phyloP scores from a whole-genome alignment of 2,797 vertebrate genomes.

The Rhadinocentrus ornatus region DNA sequence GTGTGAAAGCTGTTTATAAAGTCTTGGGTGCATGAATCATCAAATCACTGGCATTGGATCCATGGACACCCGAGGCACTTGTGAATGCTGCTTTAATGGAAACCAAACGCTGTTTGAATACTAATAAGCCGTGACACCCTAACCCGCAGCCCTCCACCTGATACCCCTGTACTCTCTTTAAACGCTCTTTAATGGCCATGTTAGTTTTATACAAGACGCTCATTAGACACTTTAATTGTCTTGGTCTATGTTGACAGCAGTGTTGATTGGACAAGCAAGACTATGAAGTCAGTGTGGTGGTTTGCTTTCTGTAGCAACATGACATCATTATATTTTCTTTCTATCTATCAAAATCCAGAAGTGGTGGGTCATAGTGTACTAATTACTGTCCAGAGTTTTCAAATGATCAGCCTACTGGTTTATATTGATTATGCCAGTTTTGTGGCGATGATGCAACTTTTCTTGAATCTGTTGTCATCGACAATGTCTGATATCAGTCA shows the following conservation, averaged over 20 bases:
- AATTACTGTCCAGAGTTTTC: conserved; percentile 58
- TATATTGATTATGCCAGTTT: conserved; percentile 61
- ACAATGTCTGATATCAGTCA: conserved; percentile 41
- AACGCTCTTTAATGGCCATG: conserved; percentile 79
- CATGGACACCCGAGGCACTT: conserved; percentile 60
- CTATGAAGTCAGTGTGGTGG: conserved; percentile 53
- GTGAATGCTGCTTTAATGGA: conserved; percentile 74
- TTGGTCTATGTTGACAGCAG: conserved; percentile 64
- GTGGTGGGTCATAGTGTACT: conserved; percentile 21
- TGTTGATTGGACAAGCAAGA: conserved; percentile 64
- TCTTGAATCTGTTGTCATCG: conserved; percentile 48
- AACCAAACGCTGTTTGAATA: conserved; percentile 80
- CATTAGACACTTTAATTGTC: conserved; percentile 81
- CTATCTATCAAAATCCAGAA: conserved; percentile 45
- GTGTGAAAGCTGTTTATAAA: conserved; percentile 72
- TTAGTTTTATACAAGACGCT: conserved; percentile 81
- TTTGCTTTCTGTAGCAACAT: conserved; percentile 66
- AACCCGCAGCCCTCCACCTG: conserved; percentile 78
- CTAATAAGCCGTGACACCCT: conserved; percentile 82
- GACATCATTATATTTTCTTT: conserved; percentile 69
- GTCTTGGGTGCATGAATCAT: conserved; percentile 59
- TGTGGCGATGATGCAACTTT: conserved; percentile 70
- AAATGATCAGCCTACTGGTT: conserved; percentile 40
- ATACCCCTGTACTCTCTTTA: conserved; percentile 77
- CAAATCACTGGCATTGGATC: conserved; percentile 33